phyloP scores from a whole-genome alignment of 2,888 invertebrate species.

The Tetramorium bicarinatum region DNA sequence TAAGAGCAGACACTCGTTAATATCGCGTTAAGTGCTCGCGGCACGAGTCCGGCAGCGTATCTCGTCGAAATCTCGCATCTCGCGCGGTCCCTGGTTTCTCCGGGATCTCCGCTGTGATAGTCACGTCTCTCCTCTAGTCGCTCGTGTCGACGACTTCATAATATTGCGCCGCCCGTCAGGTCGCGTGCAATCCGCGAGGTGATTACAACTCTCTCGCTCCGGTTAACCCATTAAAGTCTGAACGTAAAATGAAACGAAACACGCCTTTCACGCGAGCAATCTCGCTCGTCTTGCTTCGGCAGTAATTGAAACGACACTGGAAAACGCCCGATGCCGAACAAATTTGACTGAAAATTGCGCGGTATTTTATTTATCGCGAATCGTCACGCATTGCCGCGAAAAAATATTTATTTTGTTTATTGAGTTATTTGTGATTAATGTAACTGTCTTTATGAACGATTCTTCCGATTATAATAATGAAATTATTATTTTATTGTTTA shows the following conservation, averaged over 20 bases:
- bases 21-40: conserved; percentile 24
- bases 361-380: not conserved
- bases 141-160: conserved; percentile 49
- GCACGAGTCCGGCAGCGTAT: conserved; percentile 39
- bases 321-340: not conserved
- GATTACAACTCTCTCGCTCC: conserved; percentile 40
- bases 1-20: not conserved
- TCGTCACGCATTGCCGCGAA: not conserved
- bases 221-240: conserved; percentile 40
- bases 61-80: conserved; percentile 13
- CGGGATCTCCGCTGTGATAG: conserved; percentile 5
- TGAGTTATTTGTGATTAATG: not conserved
- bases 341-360: conserved; percentile 1
- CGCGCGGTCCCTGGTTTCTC: conserved; percentile 14
- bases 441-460: not conserved
- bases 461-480: not conserved
- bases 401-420: not conserved
- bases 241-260: conserved; percentile 40
- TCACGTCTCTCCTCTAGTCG: conserved; percentile 29
- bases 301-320: conserved; percentile 28
- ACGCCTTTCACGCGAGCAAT: conserved; percentile 40
- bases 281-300: conserved; percentile 7
- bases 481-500: not conserved
- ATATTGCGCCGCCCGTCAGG: conserved; percentile 17
- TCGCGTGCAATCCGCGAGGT: conserved; percentile 48